These are phyloP conservation scores for Platynereis dumerilii DNA, from an alignment of 2,888 invertebrate species.

Conservation along the genomic window DNA sequence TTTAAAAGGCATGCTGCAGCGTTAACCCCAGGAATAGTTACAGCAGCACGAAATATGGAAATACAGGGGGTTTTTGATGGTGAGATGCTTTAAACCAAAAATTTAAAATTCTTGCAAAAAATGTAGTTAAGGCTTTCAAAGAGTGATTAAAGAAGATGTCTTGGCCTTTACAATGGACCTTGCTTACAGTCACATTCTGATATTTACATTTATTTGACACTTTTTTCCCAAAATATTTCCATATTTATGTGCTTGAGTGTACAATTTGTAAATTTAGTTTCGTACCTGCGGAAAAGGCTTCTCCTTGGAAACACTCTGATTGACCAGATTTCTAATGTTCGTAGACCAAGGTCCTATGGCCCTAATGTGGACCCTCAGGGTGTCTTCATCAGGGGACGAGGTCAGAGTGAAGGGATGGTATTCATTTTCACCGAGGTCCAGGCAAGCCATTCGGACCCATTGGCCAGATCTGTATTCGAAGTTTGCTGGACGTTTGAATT, in stretches of 20 bases:
- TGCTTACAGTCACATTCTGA: too few species aligned
- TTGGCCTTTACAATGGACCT: too few species aligned
- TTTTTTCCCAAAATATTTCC: not conserved
- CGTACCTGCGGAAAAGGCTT: conserved; percentile 59
- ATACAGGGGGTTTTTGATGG: too few species aligned
- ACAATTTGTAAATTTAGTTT: not conserved
- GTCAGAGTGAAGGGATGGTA: conserved; percentile 62
- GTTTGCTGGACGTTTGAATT: conserved; percentile 69
- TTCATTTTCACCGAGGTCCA: conserved; percentile 66
- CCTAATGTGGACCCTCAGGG: conserved; percentile 56
- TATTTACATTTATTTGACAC: too few species aligned
- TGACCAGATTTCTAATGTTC: conserved; percentile 56
- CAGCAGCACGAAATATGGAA: too few species aligned
- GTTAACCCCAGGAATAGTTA: too few species aligned
- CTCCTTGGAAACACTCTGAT: conserved; percentile 47
- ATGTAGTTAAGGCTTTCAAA: too few species aligned
- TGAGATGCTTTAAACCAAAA: too few species aligned
- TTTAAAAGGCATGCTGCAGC: too few species aligned
- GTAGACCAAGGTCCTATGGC: conserved; percentile 62
- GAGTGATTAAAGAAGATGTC: too few species aligned
- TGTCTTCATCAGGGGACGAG: conserved; percentile 64
- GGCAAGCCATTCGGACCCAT: conserved; percentile 71
- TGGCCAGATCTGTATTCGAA: conserved; percentile 73
- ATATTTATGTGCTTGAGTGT: not conserved
- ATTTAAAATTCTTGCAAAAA: too few species aligned